Evolutionary conservation across 2,888 invertebrate genomes (phyloP).

Genomic region (Andrena bicolor): DNA sequence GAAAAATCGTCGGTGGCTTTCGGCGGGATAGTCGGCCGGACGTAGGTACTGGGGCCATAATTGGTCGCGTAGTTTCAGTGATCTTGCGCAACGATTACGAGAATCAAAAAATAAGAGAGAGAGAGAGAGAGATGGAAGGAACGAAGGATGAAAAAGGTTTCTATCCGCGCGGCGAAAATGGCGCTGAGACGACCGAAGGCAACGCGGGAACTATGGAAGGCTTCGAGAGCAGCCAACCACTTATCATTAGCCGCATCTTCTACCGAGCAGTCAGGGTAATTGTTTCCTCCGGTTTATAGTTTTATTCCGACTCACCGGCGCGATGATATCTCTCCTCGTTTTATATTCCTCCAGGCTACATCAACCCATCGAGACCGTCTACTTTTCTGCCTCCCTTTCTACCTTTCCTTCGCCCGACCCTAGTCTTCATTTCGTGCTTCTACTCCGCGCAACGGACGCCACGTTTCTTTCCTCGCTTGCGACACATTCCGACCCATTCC

Average conservation of each 20-base stretch:
- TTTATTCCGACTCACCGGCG: conserved; percentile 81
- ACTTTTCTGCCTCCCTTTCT: conserved; percentile 51
- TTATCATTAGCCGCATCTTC: conserved; percentile 84
- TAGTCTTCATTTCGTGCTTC: conserved; percentile 21
- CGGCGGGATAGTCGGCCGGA: conserved; percentile 3
- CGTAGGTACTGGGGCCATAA: conserved; percentile 45
- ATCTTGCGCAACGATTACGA: conserved; percentile 67
- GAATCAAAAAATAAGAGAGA: conserved; percentile 49
- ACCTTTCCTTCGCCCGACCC: conserved; percentile 47
- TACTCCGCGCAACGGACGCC: conserved; percentile 2
- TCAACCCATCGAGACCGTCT: conserved; percentile 77
- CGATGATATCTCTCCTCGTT: conserved; percentile 83
- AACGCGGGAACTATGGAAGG: conserved; percentile 66
- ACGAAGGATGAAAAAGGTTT: conserved; percentile 18
- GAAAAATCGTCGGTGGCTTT: conserved; percentile 16
- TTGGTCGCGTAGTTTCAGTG: conserved; percentile 65
- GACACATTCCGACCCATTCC: background rate
- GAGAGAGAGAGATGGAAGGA: background rate
- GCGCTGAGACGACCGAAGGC: conserved; percentile 66
- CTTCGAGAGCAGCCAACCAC: conserved; percentile 75
- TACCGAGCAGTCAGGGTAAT: conserved; percentile 81
- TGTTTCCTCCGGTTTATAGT: conserved; percentile 85
- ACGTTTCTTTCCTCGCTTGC: background rate
- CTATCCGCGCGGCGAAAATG: conserved; percentile 66
- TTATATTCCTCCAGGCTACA: conserved; percentile 80